Conservation (phyloP, 1,140 invertebrate species). For the Temnothorax longispinosus region DNA sequence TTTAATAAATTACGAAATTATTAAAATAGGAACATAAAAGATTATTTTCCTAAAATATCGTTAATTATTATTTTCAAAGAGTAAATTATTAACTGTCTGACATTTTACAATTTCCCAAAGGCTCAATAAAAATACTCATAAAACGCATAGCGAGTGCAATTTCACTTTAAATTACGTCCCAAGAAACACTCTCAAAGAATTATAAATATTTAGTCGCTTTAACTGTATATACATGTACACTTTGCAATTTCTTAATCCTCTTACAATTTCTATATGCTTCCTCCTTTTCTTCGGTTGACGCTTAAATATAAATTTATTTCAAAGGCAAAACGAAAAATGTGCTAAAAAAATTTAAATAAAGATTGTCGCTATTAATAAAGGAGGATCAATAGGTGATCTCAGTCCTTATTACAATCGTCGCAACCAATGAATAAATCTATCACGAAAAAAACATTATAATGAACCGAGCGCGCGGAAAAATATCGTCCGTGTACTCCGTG, state of each 20-base stretch:
- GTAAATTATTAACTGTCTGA: not conserved
- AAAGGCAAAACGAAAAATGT: not conserved
- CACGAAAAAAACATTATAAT: not conserved
- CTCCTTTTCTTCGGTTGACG: not conserved
- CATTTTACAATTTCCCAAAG: constrained; percentile 7
- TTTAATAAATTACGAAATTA: not conserved
- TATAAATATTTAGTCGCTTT: constrained; percentile 1
- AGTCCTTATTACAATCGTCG: not conserved
- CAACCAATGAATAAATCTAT: not conserved
- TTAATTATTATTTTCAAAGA: not conserved
- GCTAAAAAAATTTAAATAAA: not conserved
- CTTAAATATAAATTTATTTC: constrained; percentile 8
- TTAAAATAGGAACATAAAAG: not conserved
- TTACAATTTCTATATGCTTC: not conserved
- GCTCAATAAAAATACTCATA: constrained; percentile 1
- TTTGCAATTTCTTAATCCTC: constrained; percentile 16
- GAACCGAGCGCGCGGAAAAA: not conserved
- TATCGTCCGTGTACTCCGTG: not conserved
- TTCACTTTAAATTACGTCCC: constrained; percentile 5
- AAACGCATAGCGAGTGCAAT: constrained; percentile 1
- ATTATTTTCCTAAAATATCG: not conserved
- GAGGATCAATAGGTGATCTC: not conserved
- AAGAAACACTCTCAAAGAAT: not conserved
- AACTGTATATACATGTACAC: not conserved
- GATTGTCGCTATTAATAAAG: not conserved